Evolutionary conservation across 2,888 invertebrate genomes (phyloP), one percentile per base, ranked within the genome.

Genomic region (Yponomeuta malinellus): DNA sequence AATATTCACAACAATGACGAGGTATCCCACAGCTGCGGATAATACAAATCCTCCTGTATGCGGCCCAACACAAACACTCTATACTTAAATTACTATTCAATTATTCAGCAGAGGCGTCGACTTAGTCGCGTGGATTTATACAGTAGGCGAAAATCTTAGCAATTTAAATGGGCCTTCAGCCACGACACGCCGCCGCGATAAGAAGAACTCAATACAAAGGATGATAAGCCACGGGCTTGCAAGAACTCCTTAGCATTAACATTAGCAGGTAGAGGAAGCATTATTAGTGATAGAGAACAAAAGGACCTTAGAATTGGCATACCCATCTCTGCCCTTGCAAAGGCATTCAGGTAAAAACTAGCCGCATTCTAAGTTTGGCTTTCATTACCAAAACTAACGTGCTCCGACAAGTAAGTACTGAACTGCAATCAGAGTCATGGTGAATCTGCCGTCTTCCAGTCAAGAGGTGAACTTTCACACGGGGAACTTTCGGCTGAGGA

Each of bases 401-500:
- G 64, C n/a, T 12, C 31, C n/a, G n/a, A 23, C 6, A 64, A 64
- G 33, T 23, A 33, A 4, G 31, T 23, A 23, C 23, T 23, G 33
- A 33, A 33, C 63, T 66, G 4, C 31, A n/a, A 4, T 43, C 9
- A 33, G 31, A 37, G 67, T 67, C 9, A 67, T 67, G 67, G 67
- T 12, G 5, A 67, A 67, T n/a, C 15, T 67, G 5, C 43, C 1
- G 4, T 10, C 37, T 37, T 37, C 33, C 43, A 37, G 67, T 4
- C 43, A 15, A 67, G 73, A 9, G 52, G 12, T 1, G 2, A 73
- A 68, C 71, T 75, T 75, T 64, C 75, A 72, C 65, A 71, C 68
- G 15, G 74, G 74, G 76, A 74, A 74, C 2, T 69, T 64, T 2
- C 70, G 74, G 23, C 67, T 72, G 10, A 73, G 74, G 2, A 72